Conservation (phyloP, 2,888 invertebrate genomes). For the Pardosa pseudoannulata region DNA sequence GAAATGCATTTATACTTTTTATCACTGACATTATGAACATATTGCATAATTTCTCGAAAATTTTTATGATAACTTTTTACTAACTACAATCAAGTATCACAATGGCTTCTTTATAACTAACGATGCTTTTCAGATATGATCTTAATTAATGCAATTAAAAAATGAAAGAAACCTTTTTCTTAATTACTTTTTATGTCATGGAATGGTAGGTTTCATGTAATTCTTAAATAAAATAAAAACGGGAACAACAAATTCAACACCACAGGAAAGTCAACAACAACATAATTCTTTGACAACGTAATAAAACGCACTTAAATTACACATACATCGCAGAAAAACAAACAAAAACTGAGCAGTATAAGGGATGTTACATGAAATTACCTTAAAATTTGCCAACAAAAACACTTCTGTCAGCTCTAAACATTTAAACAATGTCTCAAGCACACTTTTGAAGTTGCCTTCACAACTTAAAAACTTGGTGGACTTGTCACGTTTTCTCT, state of each 20-base stretch:
- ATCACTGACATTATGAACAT: conserved; percentile 18
- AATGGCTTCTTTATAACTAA: conserved; percentile 25
- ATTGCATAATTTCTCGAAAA: conserved; percentile 4
- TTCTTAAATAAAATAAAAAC: conserved; percentile 66
- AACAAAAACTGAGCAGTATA: conserved; percentile 66
- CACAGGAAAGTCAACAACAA: conserved; percentile 69
- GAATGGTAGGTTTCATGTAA: conserved; percentile 46
- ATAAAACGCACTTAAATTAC: conserved; percentile 69
- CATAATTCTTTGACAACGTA: conserved; percentile 71
- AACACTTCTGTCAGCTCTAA: conserved; percentile 20
- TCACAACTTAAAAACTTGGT: conserved; percentile 39
- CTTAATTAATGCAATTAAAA: conserved; percentile 8
- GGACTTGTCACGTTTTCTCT: conserved; percentile 46
- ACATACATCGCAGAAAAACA: conserved; percentile 58
- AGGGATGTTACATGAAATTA: conserved; percentile 55
- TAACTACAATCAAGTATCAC: conserved; percentile 30
- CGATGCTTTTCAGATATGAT: conserved; percentile 26
- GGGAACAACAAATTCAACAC: conserved; percentile 67
- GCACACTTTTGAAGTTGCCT: conserved; percentile 36
- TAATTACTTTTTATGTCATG: conserved; percentile 22
- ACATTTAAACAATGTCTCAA: conserved; percentile 37
- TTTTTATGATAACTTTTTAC: conserved; percentile 8
- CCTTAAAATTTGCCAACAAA: conserved; percentile 27
- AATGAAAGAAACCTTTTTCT: conserved; percentile 13
- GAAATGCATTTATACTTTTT: background rate